Evolutionary conservation across 2,888 invertebrate genomes (phyloP).

Genomic region (Oscheius sp.): DNA sequence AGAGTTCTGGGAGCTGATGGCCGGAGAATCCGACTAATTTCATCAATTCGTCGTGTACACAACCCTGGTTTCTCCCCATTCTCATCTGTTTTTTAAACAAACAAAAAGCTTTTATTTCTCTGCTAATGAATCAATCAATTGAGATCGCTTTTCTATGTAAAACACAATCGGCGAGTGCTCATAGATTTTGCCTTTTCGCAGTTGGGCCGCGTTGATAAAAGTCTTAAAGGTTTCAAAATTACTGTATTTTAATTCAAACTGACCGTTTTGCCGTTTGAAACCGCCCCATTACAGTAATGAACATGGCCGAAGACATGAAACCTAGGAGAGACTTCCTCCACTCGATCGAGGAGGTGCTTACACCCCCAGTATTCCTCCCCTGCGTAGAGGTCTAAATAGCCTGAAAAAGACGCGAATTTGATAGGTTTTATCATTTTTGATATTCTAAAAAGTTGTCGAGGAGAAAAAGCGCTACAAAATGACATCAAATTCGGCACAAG

Average conservation of each 20-base stretch:
- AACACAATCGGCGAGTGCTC: constrained; percentile 83
- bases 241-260: not conserved
- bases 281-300: constrained; percentile 78
- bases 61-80: not conserved
- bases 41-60: not conserved
- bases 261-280: constrained; percentile 73
- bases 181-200: constrained; percentile 82
- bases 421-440: no score
- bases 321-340: constrained; percentile 31
- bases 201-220: constrained; percentile 85
- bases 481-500: no score
- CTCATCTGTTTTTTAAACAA: not conserved
- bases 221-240: constrained; percentile 70
- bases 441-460: no score
- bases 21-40: constrained; percentile 66
- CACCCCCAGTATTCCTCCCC: constrained; percentile 56
- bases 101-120: not conserved
- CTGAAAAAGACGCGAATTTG: no score
- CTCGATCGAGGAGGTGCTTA: constrained; percentile 52
- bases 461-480: no score
- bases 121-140: constrained; percentile 15
- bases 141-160: constrained; percentile 75
- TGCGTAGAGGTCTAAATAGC: constrained; percentile 20
- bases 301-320: constrained; percentile 87
- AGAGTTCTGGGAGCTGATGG: constrained; percentile 70